Conservation (phyloP, 2,113 vertebrate species). For the Tylochromis polylepis region DNA sequence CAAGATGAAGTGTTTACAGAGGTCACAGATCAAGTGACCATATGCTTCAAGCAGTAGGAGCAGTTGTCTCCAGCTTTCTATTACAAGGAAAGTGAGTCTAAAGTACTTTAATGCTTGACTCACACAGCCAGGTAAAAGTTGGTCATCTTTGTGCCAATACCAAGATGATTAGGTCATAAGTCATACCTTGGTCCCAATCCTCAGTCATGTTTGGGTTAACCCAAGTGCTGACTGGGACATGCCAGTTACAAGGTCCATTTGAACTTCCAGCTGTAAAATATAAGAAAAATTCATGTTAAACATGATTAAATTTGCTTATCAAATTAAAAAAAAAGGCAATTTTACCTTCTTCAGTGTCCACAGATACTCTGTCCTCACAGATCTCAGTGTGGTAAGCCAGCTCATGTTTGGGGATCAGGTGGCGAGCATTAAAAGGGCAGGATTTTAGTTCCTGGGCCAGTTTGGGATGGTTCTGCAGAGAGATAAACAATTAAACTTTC, state of each 20-base stretch:
- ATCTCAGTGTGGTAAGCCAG: constrained; percentile 65
- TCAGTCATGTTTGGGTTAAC: constrained; percentile 39
- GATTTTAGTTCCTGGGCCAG: constrained; percentile 69
- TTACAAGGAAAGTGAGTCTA: background rate
- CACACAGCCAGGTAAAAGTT: background rate
- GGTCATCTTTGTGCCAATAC: background rate
- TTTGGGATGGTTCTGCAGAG: constrained; percentile 72
- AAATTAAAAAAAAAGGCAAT: accelerated
- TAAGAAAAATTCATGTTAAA: background rate
- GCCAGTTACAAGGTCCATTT: background rate
- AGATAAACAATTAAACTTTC: background rate
- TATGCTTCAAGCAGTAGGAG: background rate
- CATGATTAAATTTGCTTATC: too few species aligned
- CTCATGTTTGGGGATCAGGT: constrained; percentile 69
- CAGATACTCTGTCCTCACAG: constrained; percentile 55
- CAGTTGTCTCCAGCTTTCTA: background rate
- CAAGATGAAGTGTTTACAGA: background rate
- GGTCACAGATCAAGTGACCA: background rate
- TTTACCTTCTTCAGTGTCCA: constrained; percentile 46
- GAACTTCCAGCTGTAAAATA: background rate
- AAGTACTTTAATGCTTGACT: background rate
- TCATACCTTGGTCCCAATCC: constrained; percentile 68
- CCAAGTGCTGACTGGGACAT: constrained; percentile 60
- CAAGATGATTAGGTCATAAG: background rate
- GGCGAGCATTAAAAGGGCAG: constrained; percentile 82